Base-by-base conservation (phyloP, 2,113 vertebrate genomes). In the Talpa occidentalis region DNA sequence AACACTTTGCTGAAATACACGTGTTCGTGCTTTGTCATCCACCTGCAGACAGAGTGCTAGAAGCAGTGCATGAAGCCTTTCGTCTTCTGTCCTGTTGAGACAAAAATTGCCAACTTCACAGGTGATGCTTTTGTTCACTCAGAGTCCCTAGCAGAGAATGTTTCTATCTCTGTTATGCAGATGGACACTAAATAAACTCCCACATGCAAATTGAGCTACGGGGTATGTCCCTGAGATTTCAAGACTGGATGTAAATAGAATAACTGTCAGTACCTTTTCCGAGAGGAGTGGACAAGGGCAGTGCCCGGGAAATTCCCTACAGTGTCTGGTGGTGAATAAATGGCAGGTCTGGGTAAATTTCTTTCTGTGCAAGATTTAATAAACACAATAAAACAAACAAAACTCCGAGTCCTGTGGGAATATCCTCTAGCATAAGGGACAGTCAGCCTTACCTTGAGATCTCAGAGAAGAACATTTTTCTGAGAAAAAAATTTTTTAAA, bases 121-220 rank as follows among this genome's bases (percentile, higher is more conserved):
- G n/a, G 24, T 85, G 79, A 74, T 89, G 67, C 73, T 87, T 89
- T 44, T 40, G n/a, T 79, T 81, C 80, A 77, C 24, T 72, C 15
- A 11, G n/a, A 88, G 81, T 72, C 32, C 2, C 10, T 81, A 15
- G 37, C 15, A 66, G 42, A 80, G 32, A 82, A 83, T 26, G 35
- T 81, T 90, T 90, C 30, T 87, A 12, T 22, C 52, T 84, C 6
- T 69, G 66, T 64, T 42, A 9, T 72, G 81, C 26, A 86, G 17
- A 54, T 52, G 2, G 40, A 14, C 16, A 35, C n/a, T 79, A 74
- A 67, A 66, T 40, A 59, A 84, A 15, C 69, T 47, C 88, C 22
- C 67, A 28, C 26, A n/a, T 28, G 60, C n/a, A 67, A 28, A 70
- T 49, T 81, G 56, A 90, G 30, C 49, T 54, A 21, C 3, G 2